Conservation (phyloP, 1,140 invertebrate species). For the Muscidifurax raptorellus region DNA sequence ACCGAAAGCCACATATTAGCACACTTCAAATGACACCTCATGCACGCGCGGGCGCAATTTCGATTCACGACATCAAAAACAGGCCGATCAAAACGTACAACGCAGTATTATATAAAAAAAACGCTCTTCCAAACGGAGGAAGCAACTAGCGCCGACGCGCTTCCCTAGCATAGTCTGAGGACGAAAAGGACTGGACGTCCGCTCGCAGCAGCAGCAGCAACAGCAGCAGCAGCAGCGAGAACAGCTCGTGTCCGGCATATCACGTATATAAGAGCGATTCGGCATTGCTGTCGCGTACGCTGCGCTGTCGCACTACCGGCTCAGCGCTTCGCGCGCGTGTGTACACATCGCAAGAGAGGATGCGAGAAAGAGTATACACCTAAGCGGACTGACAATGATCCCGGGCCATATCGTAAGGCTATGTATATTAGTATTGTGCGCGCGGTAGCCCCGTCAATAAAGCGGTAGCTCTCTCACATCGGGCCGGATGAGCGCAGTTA, state of each 20-base stretch:
- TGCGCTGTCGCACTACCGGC: no score
- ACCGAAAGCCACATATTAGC: neutral
- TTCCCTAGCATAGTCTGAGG: neutral
- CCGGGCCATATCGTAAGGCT: neutral
- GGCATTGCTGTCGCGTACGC: constrained; percentile 17
- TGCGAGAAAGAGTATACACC: neutral
- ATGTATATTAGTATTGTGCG: neutral
- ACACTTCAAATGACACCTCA: no score
- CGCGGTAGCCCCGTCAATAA: constrained; percentile 4
- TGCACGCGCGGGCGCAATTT: no score
- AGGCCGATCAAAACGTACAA: no score
- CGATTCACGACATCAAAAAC: no score
- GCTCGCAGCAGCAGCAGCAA: neutral
- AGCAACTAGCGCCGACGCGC: neutral
- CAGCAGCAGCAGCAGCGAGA: neutral
- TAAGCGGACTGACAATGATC: constrained; percentile 22
- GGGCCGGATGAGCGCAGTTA: constrained; percentile 50
- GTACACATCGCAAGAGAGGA: neutral
- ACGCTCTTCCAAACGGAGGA: no score
- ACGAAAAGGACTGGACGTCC: constrained; percentile 26
- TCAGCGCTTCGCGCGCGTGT: neutral
- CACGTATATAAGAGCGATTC: neutral
- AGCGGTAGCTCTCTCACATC: neutral
- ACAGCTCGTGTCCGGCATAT: neutral
- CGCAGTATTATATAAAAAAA: no score